Evolutionary conservation across 2,113 vertebrate species (phyloP).

Genomic region (Bubalus kerabau): DNA sequence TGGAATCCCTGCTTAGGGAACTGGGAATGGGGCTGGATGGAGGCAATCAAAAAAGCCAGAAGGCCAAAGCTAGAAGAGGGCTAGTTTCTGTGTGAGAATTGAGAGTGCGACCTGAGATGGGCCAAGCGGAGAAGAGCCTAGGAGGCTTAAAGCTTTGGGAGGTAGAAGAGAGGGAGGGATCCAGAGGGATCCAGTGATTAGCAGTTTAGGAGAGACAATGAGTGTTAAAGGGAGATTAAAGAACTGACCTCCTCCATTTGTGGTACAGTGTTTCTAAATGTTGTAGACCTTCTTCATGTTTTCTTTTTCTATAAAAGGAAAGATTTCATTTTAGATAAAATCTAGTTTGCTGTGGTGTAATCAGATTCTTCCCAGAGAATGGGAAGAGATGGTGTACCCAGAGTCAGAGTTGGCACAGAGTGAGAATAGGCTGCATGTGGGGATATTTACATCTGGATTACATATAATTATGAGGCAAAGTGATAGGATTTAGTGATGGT

Average conservation of each 20-base stretch:
- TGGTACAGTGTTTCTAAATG: background rate
- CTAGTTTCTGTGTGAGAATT: background rate
- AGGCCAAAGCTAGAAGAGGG: background rate
- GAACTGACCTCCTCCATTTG: background rate
- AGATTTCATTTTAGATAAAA: background rate
- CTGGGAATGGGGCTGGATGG: background rate
- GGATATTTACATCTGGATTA: conserved; percentile 18
- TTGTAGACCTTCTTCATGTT: background rate
- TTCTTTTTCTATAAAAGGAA: background rate
- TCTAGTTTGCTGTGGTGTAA: background rate
- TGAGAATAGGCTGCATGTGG: background rate
- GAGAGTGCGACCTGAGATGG: background rate
- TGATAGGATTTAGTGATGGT: background rate
- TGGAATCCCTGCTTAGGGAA: background rate
- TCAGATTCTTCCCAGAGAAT: background rate
- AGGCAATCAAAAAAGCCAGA: background rate
- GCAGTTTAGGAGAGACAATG: background rate
- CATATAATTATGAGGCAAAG: background rate
- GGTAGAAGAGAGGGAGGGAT: background rate
- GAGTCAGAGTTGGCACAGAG: background rate
- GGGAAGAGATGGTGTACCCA: background rate
- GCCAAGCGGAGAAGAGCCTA: background rate
- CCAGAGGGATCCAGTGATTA: background rate
- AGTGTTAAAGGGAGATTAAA: background rate
- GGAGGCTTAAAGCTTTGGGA: background rate